Conservation (phyloP, 1,140 invertebrate species). For the Hycleus phaleratus region DNA sequence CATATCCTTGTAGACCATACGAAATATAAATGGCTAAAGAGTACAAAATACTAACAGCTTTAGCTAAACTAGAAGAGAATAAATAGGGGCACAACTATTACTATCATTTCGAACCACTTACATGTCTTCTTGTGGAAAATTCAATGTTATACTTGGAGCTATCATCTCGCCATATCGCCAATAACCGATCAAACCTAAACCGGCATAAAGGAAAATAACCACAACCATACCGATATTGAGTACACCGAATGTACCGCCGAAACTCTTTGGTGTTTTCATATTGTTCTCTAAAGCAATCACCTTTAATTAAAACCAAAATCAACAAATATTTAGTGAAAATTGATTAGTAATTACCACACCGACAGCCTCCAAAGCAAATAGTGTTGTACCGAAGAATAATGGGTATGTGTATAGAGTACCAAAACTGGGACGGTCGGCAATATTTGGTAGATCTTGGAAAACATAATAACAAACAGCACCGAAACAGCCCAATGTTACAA, state of each 20-base stretch:
- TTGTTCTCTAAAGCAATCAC: slow-evolving; percentile 80
- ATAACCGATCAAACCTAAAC: slow-evolving; percentile 73
- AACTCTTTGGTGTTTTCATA: slow-evolving; percentile 70
- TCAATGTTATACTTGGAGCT: slow-evolving; percentile 59
- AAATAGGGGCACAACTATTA: neutral
- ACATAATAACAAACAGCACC: slow-evolving; percentile 63
- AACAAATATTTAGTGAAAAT: neutral
- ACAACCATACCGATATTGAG: slow-evolving; percentile 69
- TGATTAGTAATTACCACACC: slow-evolving; percentile 59
- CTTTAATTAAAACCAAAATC: slow-evolving; percentile 40
- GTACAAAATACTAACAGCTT: slow-evolving; percentile 75
- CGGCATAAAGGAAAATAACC: slow-evolving; percentile 61
- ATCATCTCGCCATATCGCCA: slow-evolving; percentile 59
- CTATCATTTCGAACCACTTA: slow-evolving; percentile 33
- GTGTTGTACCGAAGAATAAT: slow-evolving; percentile 75
- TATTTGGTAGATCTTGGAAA: slow-evolving; percentile 53
- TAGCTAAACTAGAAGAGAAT: slow-evolving; percentile 58
- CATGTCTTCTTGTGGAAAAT: slow-evolving; percentile 51
- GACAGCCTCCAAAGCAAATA: slow-evolving; percentile 84
- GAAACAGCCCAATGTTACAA: slow-evolving; percentile 54
- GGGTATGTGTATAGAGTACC: slow-evolving; percentile 51
- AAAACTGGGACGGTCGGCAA: slow-evolving; percentile 45
- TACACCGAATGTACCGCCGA: slow-evolving; percentile 63
- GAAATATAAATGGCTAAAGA: slow-evolving; percentile 83
- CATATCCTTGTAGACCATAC: slow-evolving; percentile 90